Percentiles rank a stretch among this genome's conserved stretches.
These are phyloP conservation scores for Parauchenoglanis ngamensis DNA, from an alignment of 2,797 vertebrate genomes.

Conservation along the genomic window DNA sequence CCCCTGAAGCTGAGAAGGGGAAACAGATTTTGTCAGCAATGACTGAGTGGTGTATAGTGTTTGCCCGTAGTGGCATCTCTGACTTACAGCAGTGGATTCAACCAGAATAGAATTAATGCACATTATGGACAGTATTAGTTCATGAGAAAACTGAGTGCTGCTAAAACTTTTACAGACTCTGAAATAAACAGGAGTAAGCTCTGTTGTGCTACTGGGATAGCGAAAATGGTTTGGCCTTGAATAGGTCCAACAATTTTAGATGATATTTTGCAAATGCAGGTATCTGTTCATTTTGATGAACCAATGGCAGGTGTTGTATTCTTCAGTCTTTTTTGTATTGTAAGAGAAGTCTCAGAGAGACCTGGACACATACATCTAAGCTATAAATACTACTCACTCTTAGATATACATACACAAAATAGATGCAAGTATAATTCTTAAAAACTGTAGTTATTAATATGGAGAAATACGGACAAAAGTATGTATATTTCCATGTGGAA, in stretches of 20 bases:
- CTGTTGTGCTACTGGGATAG: neutral
- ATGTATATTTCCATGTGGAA: neutral
- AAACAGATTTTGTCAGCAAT: conserved; percentile 46
- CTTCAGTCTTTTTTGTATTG: neutral
- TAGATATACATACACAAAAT: neutral
- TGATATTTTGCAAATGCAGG: neutral
- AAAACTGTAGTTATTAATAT: neutral
- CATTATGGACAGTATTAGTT: conserved; percentile 19
- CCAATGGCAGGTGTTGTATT: neutral
- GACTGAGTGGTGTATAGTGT: conserved; percentile 19
- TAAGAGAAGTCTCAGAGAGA: neutral
- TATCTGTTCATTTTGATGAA: neutral
- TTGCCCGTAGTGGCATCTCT: conserved; percentile 28
- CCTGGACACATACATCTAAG: neutral
- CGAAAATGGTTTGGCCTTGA: neutral
- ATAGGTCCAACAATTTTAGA: neutral
- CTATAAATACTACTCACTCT: neutral
- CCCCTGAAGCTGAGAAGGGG: conserved; percentile 44
- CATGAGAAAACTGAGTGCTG: neutral
- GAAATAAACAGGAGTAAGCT: neutral
- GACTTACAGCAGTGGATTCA: conserved; percentile 38
- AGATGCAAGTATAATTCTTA: neutral
- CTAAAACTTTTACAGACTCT: neutral
- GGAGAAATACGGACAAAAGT: neutral
- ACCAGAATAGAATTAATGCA: conserved; percentile 34